Evolutionary conservation across 1,140 invertebrate genomes (phyloP), one percentile per base, ranked within the genome.

Genomic region (Nasonia giraulti): DNA sequence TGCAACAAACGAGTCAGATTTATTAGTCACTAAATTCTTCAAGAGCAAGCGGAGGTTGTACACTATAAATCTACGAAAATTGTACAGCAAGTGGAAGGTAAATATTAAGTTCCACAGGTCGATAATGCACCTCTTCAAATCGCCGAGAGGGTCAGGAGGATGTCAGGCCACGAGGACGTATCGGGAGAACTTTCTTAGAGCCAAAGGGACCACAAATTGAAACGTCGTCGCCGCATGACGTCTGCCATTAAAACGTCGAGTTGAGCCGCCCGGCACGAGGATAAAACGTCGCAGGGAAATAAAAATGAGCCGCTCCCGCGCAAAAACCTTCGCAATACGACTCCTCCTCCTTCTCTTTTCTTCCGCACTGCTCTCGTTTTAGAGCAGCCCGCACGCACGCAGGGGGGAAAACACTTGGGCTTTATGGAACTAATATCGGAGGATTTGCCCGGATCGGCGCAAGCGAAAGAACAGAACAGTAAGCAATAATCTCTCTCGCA

Each of bases 1-100:
- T 98, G 95, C 27, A 95, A 94, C 88, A 88, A 92, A 69, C 1
- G 68, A 80, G 74, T 62, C 68, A 17, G 14, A 27, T 75, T 75
- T 55, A 44, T 75, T 77, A 23, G 5, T 37, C 8, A 50, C 31
- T 76, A 50, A 76, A 50, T 76, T 37, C 33, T 37, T 37, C 33
- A 37, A 5, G 33, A 37, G 33, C 33, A 37, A 6, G 33, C 5
- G 33, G 33, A 37, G 4, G 0, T 37, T 37, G 33, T 37, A 37
- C 5, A 37, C 5, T 37, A 37, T 37, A 6, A 37, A 37, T 37
- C 0, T 50, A 20, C 2, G 14, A 17, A 55, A 2, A 17, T 55
- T 55, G 20, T 55, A 55, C 17, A 55, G 12, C 50, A 20, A 20
- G 55, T 17, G 20, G 20, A 62, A 62, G 55, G 3, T 62, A 14